Evolutionary conservation across 64 coral and sea anemone species (phyloP).

Genomic region (Cladopsammia gracilis): DNA sequence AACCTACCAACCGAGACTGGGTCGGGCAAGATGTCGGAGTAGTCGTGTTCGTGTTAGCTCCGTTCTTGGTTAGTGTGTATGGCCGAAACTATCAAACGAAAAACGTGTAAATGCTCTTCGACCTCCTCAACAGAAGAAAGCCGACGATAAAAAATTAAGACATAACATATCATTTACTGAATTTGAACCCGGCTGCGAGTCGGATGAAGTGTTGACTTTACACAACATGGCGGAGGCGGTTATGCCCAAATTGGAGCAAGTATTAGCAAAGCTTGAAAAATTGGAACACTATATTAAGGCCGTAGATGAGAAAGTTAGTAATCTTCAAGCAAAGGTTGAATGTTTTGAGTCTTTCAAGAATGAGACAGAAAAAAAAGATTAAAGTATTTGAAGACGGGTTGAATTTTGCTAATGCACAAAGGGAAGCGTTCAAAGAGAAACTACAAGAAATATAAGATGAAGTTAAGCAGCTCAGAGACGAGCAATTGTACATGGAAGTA

Average conservation of each 20-base stretch:
- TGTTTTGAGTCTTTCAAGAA: too few relatives aligned
- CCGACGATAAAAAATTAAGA: not conserved
- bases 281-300: too few relatives aligned
- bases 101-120: not conserved
- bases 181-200: not conserved
- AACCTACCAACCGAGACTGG: too few relatives aligned
- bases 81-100: not conserved
- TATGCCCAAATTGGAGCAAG: not conserved
- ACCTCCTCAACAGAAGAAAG: not conserved
- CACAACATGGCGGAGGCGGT: not conserved
- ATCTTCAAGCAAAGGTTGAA: too few relatives aligned
- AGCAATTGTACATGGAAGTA: slow-evolving; percentile 16
- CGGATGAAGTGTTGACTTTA: not conserved
- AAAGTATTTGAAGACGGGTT: too few relatives aligned
- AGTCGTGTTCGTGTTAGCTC: too few relatives aligned
- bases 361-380: too few relatives aligned
- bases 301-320: too few relatives aligned
- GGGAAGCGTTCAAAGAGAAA: too few relatives aligned
- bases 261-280: slow-evolving; percentile 4
- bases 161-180: not conserved
- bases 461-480: slow-evolving; percentile 6
- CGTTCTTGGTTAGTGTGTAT: not conserved
- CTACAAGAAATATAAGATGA: not conserved
- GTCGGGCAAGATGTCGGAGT: too few relatives aligned
- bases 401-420: slow-evolving; percentile 13